These are phyloP conservation scores for Hydrocynus forskahlii DNA, from an alignment of 2,797 vertebrate genomes.

Conservation along the genomic window DNA sequence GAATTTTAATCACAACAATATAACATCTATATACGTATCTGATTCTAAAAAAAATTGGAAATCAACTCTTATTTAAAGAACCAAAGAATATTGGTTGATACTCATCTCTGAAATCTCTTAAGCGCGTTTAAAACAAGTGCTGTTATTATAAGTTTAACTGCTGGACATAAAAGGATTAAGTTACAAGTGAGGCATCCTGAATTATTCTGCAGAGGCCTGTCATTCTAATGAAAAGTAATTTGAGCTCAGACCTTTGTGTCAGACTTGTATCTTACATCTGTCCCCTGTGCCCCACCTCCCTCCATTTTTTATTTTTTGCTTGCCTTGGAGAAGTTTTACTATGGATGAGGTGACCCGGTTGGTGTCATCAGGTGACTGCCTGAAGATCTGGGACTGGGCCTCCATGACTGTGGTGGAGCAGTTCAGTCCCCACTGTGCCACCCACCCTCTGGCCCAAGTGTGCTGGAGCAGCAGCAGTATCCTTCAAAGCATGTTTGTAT, in stretches of 20 bases:
- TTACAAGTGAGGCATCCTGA: slow-evolving; percentile 13
- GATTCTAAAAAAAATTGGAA: background rate
- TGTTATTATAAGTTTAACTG: background rate
- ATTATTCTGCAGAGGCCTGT: background rate
- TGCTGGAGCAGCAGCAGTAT: slow-evolving; percentile 98
- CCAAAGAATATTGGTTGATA: background rate
- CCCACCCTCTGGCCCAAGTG: slow-evolving; percentile 84
- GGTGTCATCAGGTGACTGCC: slow-evolving; percentile 91
- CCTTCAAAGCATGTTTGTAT: slow-evolving; percentile 69
- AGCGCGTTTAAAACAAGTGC: too few relatives aligned
- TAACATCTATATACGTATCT: background rate
- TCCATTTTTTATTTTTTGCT: background rate
- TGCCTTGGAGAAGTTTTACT: slow-evolving; percentile 61
- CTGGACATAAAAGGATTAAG: background rate
- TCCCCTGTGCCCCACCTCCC: background rate
- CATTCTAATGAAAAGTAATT: background rate
- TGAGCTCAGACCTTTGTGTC: background rate
- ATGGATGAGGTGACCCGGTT: slow-evolving; percentile 92
- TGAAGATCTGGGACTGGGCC: slow-evolving; percentile 94
- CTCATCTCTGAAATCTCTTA: too few relatives aligned
- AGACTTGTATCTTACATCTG: slow-evolving; percentile 45
- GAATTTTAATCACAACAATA: background rate
- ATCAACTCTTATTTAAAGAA: background rate
- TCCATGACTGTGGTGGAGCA: slow-evolving; percentile 90
- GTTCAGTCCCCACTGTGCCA: slow-evolving; percentile 87